Evolutionary conservation across 1,140 invertebrate species (phyloP).

Genomic region (Aricia agestis): DNA sequence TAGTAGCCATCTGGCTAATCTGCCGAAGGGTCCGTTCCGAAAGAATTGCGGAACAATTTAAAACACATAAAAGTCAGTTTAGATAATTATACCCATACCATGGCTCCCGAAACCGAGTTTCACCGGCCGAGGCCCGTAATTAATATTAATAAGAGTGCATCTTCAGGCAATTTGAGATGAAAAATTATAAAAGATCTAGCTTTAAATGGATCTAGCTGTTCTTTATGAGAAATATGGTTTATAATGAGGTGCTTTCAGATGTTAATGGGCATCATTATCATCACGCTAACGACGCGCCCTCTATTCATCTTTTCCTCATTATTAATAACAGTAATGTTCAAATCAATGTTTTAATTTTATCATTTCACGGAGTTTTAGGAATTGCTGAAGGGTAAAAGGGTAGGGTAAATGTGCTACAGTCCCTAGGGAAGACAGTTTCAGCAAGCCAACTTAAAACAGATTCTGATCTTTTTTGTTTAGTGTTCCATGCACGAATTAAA

Average conservation of each 20-base stretch:
- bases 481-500: no score
- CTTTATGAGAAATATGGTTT: conserved; percentile 8
- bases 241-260: background rate
- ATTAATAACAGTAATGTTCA: background rate
- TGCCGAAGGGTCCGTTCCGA: background rate
- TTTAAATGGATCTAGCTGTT: conserved; percentile 2
- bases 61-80: conserved; percentile 3
- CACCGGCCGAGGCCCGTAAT: background rate
- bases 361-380: no score
- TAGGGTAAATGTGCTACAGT: no score
- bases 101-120: background rate
- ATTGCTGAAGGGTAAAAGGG: no score
- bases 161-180: conserved; percentile 7
- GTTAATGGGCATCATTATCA: conserved; percentile 1
- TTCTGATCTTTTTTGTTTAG: no score
- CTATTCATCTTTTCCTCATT: background rate
- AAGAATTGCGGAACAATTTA: background rate
- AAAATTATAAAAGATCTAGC: conserved; percentile 14
- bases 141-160: conserved; percentile 13
- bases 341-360: background rate
- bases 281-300: background rate
- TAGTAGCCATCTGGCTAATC: background rate
- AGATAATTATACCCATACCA: background rate
- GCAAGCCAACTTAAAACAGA: no score
- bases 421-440: no score